phyloP scores from a whole-genome alignment of 2,888 invertebrate species.

The Hirtodrosophila confusa region DNA sequence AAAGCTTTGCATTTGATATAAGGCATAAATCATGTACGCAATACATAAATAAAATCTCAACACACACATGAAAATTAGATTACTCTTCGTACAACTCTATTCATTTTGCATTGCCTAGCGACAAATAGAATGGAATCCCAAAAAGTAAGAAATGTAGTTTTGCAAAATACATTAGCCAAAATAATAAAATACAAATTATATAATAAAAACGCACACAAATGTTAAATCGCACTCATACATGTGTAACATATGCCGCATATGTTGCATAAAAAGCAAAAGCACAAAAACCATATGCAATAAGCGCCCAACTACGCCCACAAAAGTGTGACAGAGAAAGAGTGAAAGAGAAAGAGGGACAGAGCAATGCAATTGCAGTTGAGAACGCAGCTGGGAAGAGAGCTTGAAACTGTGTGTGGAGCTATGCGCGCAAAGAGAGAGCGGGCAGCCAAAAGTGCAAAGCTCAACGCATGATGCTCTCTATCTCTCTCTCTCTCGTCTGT shows the following conservation, averaged over 20 bases:
- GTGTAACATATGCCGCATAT: constrained; percentile 62
- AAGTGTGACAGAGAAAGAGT: constrained; percentile 9
- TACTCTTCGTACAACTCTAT: not conserved
- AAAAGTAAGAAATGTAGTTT: constrained; percentile 37
- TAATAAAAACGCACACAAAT: constrained; percentile 51
- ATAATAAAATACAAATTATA: constrained; percentile 72
- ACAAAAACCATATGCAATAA: constrained; percentile 68
- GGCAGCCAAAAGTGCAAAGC: constrained; percentile 26
- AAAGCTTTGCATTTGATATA: constrained; percentile 49
- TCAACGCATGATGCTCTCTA: constrained; percentile 6
- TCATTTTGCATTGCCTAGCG: constrained; percentile 60
- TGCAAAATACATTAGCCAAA: constrained; percentile 52
- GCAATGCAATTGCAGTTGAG: constrained; percentile 45
- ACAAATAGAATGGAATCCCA: constrained; percentile 29
- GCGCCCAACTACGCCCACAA: constrained; percentile 57
- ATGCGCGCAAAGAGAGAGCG: constrained; percentile 24
- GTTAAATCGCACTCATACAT: constrained; percentile 2
- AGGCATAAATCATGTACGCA: constrained; percentile 40
- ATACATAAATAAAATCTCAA: constrained; percentile 27
- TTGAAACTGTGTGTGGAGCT: constrained; percentile 17
- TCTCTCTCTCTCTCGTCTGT: constrained; percentile 17
- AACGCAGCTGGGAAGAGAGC: constrained; percentile 20
- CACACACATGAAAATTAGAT: constrained; percentile 3
- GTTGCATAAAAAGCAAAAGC: constrained; percentile 70
- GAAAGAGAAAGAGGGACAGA: constrained; percentile 26